Base-by-base conservation (phyloP, 2,797 vertebrate species). In the Lepilemur ruficaudatus region DNA sequence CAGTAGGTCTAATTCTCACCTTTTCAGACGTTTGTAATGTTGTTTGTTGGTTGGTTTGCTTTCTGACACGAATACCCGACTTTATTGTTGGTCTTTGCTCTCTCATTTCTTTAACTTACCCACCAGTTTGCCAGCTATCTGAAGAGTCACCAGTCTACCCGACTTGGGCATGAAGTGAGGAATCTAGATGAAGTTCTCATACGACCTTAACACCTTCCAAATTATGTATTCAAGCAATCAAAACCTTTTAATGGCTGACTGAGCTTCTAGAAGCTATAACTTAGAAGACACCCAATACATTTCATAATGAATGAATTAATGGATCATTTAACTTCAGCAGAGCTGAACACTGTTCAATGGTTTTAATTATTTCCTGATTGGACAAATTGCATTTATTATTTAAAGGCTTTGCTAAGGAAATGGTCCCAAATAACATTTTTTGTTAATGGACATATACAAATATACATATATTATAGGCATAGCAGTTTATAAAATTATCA, bases 151-250 rank as follows among this genome's bases (percentile, higher is more conserved):
- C 22, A 59, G n/a, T 35, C 22, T 70, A 41, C 22, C 35, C 18
- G 7, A 85, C 30, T 30, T 82, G 15, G 15, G 32, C 28, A 63
- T 48, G 7, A 81, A n/a, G 63, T 50, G 18, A 17, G 10, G 11
- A 84, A 93, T 67, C 48, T 38, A 38, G 48, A 61, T 91, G 89
- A 92, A 89, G 89, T 80, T 70, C n/a, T 87, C 28, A 52, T 81
- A 61, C 50, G 35, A 92, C 25, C 4, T 63, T 80, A 63, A 76
- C 7, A 65, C 13, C 22, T 87, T 89, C 1, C 46, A 93, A 79
- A 85, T 89, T 92, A 85, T 17, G n/a, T 43, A 78, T 78, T 75
- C 63, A 94, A 94, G 20, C 12, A 23, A 5, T 41, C 67, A 20
- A 75, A 90, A 91, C 7, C 20, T 75, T 94, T 94, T 89, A 75